These are phyloP conservation scores for Tryphoninae sp. DNA, from an alignment of 2,888 invertebrate species.

Conservation along the genomic window DNA sequence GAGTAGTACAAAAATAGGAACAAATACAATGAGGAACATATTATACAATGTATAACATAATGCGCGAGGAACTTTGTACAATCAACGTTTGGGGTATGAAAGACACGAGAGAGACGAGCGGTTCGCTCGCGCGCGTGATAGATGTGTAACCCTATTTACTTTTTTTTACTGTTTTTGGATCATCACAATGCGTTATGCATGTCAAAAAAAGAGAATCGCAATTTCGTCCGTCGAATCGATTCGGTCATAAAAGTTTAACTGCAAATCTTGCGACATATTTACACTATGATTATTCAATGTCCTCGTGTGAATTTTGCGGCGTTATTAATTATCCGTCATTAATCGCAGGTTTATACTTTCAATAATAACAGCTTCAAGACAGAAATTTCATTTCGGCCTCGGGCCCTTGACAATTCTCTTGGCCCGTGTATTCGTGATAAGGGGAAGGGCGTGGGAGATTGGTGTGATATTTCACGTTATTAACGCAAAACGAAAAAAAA, in stretches of 20 bases:
- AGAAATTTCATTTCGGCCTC: neutral
- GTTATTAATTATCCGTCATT: neutral
- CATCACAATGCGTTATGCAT: constrained; percentile 24
- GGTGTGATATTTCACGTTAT: constrained; percentile 15
- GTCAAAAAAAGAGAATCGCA: too few species aligned
- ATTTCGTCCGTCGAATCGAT: constrained; percentile 4
- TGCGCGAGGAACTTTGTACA: constrained; percentile 77
- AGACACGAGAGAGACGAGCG: constrained; percentile 48
- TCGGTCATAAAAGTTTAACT: neutral
- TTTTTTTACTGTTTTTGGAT: constrained; percentile 28
- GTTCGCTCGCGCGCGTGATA: constrained; percentile 54
- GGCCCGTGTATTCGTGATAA: neutral
- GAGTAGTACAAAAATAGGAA: constrained; percentile 77
- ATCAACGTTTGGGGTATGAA: constrained; percentile 64
- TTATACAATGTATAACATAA: constrained; percentile 73
- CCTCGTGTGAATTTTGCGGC: neutral
- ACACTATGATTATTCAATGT: constrained; percentile 21
- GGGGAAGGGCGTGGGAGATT: too few species aligned
- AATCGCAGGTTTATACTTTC: neutral
- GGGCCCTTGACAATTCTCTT: constrained; percentile 4
- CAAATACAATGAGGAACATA: constrained; percentile 78
- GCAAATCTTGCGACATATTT: constrained; percentile 16
- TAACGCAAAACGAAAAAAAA: constrained; percentile 14
- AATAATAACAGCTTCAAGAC: constrained; percentile 12
- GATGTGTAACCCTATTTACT: constrained; percentile 23